Evolutionary conservation across 2,113 vertebrate genomes (phyloP).

Genomic region (Dendrocopos noguchii): DNA sequence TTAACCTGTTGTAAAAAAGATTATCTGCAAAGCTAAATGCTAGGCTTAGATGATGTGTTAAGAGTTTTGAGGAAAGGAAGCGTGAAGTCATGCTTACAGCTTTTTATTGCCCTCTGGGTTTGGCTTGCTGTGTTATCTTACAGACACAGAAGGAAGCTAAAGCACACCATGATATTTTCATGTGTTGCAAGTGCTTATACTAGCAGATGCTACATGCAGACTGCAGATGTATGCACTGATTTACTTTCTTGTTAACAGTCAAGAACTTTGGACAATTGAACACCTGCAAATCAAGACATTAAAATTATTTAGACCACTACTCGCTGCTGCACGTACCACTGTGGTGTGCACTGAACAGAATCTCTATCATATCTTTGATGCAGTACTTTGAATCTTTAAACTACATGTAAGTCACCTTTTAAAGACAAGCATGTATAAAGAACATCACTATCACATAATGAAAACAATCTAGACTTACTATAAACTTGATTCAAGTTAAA

Average conservation of each 20-base stretch:
- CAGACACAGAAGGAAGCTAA: neutral
- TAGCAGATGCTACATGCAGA: neutral
- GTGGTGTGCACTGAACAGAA: neutral
- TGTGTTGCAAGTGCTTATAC: neutral
- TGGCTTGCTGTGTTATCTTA: neutral
- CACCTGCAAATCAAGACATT: neutral
- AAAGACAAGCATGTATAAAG: neutral
- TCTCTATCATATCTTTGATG: neutral
- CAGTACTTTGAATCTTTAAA: neutral
- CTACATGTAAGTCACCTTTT: neutral
- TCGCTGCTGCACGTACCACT: neutral
- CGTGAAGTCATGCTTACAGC: neutral
- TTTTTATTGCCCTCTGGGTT: neutral
- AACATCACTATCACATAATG: neutral
- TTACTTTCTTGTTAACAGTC: neutral
- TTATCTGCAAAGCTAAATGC: neutral
- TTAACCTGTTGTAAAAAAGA: constrained; percentile 27
- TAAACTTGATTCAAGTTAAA: neutral
- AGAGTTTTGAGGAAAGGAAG: neutral
- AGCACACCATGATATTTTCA: neutral
- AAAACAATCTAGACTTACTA: neutral
- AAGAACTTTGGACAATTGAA: neutral
- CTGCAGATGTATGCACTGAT: neutral
- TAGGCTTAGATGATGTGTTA: neutral
- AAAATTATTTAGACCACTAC: neutral